Base-by-base conservation (phyloP, 2,113 vertebrate species). In the Ictidomys tridecemlineatus region DNA sequence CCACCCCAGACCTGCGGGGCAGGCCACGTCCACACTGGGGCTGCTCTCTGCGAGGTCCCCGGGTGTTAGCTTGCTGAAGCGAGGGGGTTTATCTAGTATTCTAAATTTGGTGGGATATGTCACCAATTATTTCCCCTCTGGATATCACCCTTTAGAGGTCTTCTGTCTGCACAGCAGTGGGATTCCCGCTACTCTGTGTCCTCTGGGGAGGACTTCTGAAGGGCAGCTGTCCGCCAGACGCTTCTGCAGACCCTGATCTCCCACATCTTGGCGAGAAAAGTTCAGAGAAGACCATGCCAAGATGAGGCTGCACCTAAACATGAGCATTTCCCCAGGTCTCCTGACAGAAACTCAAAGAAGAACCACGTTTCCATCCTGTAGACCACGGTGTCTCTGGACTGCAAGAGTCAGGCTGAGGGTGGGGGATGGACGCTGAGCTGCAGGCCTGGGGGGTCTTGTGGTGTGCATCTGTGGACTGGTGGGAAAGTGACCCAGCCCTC, bases 1-100 rank as follows among this genome's bases (percentile, higher is more conserved):
- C 79, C 28, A 45, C 94, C 97, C 95, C 97, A 22, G 96, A 93
- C 97, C 96, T 2, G 91, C 76, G 85, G 94, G 96, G 56, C 88
- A 93, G 0, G 37, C 73, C 96, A 77, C 92, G 92, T 95, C 51
- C 53, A 91, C 1, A 30, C 72, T 39, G 85, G 92, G 84, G 24
- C 34, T 28, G 87, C 69, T 14, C 83, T 85, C 95, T 93, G 28
- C 53, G 0, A 11, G 28, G 77, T 83, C 63, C 20, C 63, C 9
- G 0, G 0, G 0, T 13, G 4, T 5, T 8, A 42, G 70, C 28
- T 63, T 16, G 2, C 13, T 1, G 73, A 61, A 63, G 56, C 48
- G 56, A 73, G 37, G 56, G 16, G 9, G 1, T 10, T 0, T 2
- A 11, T 5, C 7, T 30, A 0, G 16, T 4, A 28, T 26, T 28